These are phyloP conservation scores for Phragmatobia fuliginosa DNA, from an alignment of 2,888 invertebrate genomes.

Conservation along the genomic window DNA sequence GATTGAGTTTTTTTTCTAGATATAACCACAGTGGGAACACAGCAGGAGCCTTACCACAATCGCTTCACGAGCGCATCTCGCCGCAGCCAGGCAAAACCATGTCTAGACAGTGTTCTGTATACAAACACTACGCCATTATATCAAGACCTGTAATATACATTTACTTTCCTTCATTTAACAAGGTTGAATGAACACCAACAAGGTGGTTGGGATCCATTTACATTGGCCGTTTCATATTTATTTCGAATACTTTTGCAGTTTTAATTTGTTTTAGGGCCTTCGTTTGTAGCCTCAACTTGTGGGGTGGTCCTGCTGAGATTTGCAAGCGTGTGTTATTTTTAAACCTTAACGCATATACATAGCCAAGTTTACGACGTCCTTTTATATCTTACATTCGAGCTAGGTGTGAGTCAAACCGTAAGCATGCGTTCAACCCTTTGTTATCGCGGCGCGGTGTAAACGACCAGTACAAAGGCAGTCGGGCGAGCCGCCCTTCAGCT, in stretches of 20 bases:
- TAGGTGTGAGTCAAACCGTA: constrained; percentile 74
- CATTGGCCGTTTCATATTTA: constrained; percentile 58
- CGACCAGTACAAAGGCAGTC: constrained; percentile 79
- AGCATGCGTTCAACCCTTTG: constrained; percentile 78
- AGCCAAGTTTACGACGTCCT: constrained; percentile 44
- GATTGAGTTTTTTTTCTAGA: constrained; percentile 62
- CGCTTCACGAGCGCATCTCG: constrained; percentile 63
- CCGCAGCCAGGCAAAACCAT: constrained; percentile 76
- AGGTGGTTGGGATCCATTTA: constrained; percentile 54
- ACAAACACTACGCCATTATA: constrained; percentile 67
- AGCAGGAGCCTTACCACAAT: constrained; percentile 76
- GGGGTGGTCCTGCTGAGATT: constrained; percentile 70
- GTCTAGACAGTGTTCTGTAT: constrained; percentile 77
- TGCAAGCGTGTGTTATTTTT: constrained; percentile 44
- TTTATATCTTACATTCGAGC: constrained; percentile 49
- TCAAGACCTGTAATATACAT: constrained; percentile 63
- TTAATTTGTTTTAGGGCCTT: constrained; percentile 59
- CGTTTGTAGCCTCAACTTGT: constrained; percentile 57
- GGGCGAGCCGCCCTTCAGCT: constrained; percentile 83
- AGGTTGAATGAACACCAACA: constrained; percentile 51
- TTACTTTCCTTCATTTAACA: constrained; percentile 63
- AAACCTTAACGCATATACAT: constrained; percentile 25
- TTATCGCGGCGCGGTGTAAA: constrained; percentile 80
- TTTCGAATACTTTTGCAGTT: constrained; percentile 54
- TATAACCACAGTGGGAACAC: constrained; percentile 76